Conservation (phyloP, 2,113 vertebrate genomes). For the Daubentonia madagascariensis region DNA sequence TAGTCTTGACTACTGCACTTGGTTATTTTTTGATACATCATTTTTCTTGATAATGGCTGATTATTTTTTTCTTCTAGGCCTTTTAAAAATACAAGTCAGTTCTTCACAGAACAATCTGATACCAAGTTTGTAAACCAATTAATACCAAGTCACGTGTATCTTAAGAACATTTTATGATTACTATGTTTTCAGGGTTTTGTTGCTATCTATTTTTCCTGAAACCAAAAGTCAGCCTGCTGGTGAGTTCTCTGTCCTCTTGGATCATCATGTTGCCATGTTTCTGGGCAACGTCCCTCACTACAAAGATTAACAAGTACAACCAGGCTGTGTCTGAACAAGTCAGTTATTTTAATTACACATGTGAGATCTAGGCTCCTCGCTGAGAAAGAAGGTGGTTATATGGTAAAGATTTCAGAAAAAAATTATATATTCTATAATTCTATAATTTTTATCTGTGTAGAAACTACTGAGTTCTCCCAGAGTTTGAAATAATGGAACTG, state of each 20-base stretch:
- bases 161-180: background rate
- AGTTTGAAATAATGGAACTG: background rate
- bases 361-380: background rate
- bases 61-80: background rate
- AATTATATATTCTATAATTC: background rate
- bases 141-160: background rate
- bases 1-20: background rate
- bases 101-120: slow-evolving; percentile 23
- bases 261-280: background rate
- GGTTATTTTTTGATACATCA: slow-evolving; percentile 36
- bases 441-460: background rate
- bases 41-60: slow-evolving; percentile 49
- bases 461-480: background rate
- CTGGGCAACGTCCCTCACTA: background rate
- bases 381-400: background rate
- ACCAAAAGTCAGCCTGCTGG: background rate
- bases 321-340: background rate
- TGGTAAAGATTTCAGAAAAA: background rate
- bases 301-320: background rate
- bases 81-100: slow-evolving; percentile 9
- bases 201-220: background rate
- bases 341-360: slow-evolving; percentile 52
- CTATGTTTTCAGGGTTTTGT: background rate
- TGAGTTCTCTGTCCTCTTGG: background rate
- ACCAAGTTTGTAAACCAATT: slow-evolving; percentile 21